Evolutionary conservation across 2,888 invertebrate species (phyloP).

Genomic region (Hermodice carunculata): DNA sequence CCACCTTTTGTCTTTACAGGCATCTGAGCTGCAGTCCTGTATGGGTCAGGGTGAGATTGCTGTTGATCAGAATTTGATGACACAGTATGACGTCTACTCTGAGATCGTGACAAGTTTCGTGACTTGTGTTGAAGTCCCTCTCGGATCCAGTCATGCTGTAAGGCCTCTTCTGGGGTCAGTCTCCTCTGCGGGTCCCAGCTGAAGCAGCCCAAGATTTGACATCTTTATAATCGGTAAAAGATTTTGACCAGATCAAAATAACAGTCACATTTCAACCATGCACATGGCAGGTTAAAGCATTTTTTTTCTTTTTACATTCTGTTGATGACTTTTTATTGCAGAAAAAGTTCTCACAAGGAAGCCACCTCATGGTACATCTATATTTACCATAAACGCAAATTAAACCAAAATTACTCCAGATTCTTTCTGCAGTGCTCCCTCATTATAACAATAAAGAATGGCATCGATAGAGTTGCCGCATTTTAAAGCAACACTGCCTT

Average conservation of each 20-base stretch:
- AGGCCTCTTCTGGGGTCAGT: conserved; percentile 91
- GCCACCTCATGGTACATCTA: too few relatives aligned
- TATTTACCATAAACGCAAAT: too few relatives aligned
- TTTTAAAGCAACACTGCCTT: too few relatives aligned
- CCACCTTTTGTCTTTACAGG: neutral
- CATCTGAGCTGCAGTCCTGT: conserved; percentile 58
- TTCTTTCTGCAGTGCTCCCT: too few relatives aligned
- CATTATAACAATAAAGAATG: too few relatives aligned
- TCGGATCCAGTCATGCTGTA: conserved; percentile 86
- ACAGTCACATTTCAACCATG: neutral
- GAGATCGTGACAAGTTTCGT: neutral
- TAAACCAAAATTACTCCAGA: too few relatives aligned
- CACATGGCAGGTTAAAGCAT: too few relatives aligned
- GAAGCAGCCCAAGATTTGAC: conserved; percentile 57
- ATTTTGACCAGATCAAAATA: neutral
- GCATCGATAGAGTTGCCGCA: too few relatives aligned
- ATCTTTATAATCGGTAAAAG: too few relatives aligned
- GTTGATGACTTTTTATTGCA: too few relatives aligned
- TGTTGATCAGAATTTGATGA: neutral
- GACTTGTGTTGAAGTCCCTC: conserved; percentile 48
- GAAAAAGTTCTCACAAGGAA: too few relatives aligned
- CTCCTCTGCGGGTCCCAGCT: conserved; percentile 94
- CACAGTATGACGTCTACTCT: conserved; percentile 5
- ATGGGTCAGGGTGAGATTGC: conserved; percentile 45
- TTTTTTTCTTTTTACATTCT: too few relatives aligned